Percentiles rank a stretch among this genome's conserved stretches.
These are phyloP conservation scores for Helicoverpa zea DNA, from an alignment of 1,140 invertebrate genomes.

Conservation along the genomic window DNA sequence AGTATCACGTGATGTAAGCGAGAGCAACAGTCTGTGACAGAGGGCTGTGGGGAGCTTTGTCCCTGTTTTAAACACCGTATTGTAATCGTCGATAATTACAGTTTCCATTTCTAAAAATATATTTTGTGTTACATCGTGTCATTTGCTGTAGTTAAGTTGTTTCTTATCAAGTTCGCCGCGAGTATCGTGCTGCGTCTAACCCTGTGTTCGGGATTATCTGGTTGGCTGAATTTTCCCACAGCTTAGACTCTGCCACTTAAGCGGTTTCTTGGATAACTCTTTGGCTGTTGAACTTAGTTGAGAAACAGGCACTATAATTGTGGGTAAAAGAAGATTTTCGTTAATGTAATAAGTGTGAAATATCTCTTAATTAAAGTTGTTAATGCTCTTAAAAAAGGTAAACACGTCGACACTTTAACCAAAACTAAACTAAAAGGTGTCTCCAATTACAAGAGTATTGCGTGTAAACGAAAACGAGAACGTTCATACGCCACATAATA, in stretches of 20 bases:
- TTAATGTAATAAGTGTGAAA: not conserved
- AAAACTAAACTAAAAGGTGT: constrained; percentile 57
- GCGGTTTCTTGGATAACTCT: not conserved
- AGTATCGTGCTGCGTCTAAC: not conserved
- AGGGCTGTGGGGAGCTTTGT: constrained; percentile 48
- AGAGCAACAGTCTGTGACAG: constrained; percentile 62
- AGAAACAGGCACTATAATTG: not conserved
- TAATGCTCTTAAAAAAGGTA: constrained; percentile 35
- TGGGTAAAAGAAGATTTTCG: not conserved
- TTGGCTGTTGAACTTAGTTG: not conserved
- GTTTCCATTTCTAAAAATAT: constrained; percentile 8
- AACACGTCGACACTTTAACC: constrained; percentile 45
- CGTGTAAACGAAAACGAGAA: constrained; percentile 72
- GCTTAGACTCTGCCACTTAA: constrained; percentile 5
- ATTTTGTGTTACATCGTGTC: not conserved
- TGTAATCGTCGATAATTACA: constrained; percentile 28
- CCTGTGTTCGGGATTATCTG: constrained; percentile 1
- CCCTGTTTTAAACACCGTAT: constrained; percentile 49
- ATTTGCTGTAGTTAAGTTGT: constrained; percentile 9
- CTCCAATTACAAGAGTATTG: constrained; percentile 68
- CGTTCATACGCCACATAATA: constrained; percentile 61
- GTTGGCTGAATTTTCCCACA: constrained; percentile 7
- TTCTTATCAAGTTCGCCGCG: constrained; percentile 1
- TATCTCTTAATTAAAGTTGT: not conserved
- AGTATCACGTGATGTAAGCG: constrained; percentile 55